Conservation (phyloP, 2,797 vertebrate genomes). For the Cossypha caffra region DNA sequence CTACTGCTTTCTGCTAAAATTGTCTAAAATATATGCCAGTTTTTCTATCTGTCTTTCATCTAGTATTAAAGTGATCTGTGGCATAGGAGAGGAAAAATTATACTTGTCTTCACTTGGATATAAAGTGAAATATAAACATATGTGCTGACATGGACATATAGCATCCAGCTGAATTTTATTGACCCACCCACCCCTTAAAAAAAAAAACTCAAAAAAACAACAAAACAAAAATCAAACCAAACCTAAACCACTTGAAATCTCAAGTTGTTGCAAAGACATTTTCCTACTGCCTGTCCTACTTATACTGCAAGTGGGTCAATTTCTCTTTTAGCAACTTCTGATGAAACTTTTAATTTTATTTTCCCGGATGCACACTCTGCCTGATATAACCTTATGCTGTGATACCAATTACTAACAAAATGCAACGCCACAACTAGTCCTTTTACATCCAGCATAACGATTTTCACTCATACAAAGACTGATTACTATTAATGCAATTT, state of each 20-base stretch:
- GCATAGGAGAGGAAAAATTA: neutral
- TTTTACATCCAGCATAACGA: neutral
- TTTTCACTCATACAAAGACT: neutral
- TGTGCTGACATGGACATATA: neutral
- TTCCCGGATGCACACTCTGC: neutral
- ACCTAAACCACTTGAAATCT: neutral
- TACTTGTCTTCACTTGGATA: neutral
- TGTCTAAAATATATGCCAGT: neutral
- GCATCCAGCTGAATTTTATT: neutral
- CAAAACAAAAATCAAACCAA: neutral
- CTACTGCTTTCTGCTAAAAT: neutral
- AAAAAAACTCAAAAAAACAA: neutral
- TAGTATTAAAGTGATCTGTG: neutral
- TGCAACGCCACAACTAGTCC: neutral
- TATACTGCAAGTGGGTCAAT: neutral
- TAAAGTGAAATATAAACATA: neutral
- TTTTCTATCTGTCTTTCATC: neutral
- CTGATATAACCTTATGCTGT: neutral
- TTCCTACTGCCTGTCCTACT: neutral
- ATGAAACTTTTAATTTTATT: neutral
- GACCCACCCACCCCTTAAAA: rapidly evolving
- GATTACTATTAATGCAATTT: neutral
- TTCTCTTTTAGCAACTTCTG: neutral
- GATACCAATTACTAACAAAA: neutral
- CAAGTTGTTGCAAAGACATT: neutral